These are phyloP conservation scores for Heteropelma amictum DNA, from an alignment of 2,888 invertebrate genomes.

Conservation along the genomic window DNA sequence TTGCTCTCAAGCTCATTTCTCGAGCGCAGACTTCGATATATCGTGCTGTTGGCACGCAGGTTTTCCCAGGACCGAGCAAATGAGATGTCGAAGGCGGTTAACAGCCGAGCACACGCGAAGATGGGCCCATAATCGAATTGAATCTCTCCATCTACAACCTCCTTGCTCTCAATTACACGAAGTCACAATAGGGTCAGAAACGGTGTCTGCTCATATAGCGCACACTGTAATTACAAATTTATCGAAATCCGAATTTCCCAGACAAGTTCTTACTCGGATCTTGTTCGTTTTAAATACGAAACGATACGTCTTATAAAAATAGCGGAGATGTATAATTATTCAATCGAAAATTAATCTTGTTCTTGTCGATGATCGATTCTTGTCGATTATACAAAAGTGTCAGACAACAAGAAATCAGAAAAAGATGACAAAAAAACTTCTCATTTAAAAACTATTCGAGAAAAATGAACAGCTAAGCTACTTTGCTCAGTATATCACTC, in stretches of 20 bases:
- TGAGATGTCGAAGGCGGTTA: conserved; percentile 51
- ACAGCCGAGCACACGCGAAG: conserved; percentile 44
- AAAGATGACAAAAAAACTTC: too few relatives aligned
- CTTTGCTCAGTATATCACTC: too few relatives aligned
- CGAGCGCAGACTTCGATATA: conserved; percentile 1
- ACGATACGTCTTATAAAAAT: too few relatives aligned
- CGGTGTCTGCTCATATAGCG: background rate
- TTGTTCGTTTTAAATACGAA: too few relatives aligned
- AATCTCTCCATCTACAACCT: conserved; percentile 10
- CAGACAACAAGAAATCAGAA: too few relatives aligned
- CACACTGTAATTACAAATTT: conserved; percentile 13
- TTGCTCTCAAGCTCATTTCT: conserved; percentile 36
- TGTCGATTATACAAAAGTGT: too few relatives aligned
- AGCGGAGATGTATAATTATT: too few relatives aligned
- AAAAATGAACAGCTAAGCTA: too few relatives aligned
- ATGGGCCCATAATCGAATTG: conserved; percentile 50
- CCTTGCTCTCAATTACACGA: background rate
- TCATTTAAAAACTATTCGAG: too few relatives aligned
- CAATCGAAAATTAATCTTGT: too few relatives aligned
- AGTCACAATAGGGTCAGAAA: background rate
- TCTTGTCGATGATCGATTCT: too few relatives aligned
- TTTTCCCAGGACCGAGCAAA: conserved; percentile 30
- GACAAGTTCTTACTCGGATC: too few relatives aligned
- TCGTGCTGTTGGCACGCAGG: conserved; percentile 34
- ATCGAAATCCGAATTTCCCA: background rate